Evolutionary conservation across 2,113 vertebrate genomes (phyloP), one percentile per base, ranked within the genome.

Genomic region (human (Homo sapiens)): DNA sequence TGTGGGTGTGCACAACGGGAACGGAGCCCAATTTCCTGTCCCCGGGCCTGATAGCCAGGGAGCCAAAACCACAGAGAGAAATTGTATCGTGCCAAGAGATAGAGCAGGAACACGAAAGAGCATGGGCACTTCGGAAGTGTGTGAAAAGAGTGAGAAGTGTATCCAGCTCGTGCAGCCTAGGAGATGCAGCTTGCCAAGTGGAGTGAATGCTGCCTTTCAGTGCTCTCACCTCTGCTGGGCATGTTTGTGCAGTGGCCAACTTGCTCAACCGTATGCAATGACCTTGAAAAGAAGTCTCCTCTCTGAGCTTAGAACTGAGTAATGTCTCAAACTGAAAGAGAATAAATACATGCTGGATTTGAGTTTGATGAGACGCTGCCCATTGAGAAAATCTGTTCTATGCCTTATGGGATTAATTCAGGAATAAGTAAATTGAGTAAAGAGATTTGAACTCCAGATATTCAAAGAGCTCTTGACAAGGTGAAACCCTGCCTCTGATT

Each of bases 101-200:
- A 13, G 23, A n/a, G 12, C 20, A 20, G 20, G 32, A 55, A 14
- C 50, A 43, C 35, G 7, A 25, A 23, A 3, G 30, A 8, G 38
- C 1, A 2, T 14, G 14, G 25, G 25, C 0, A 2, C 27, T 4
- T 3, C 10, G 17, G 32, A 27, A 20, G 14, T 10, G 14, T 23
- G 22, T 8, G 40, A 61, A 23, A 10, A 30, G 38, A 32, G 57
- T 6, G 5, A 6, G 40, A 61, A 32, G 20, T 4, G 12, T 38
- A 2, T 1, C 22, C 30, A 32, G 14, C 61, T 30, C 11, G 30
- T 2, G 2, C 27, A 38, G 20, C 35, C 27, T 52, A 8, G 52
- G 52, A 55, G 52, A 55, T 0, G 18, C 18, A 55, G 52, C 52
- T 55, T 55, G 52, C 18, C 52, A 55, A 55, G 18, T 55, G 18